Conservation (phyloP, 2,888 invertebrate genomes). For the Eucera pruinosa region DNA sequence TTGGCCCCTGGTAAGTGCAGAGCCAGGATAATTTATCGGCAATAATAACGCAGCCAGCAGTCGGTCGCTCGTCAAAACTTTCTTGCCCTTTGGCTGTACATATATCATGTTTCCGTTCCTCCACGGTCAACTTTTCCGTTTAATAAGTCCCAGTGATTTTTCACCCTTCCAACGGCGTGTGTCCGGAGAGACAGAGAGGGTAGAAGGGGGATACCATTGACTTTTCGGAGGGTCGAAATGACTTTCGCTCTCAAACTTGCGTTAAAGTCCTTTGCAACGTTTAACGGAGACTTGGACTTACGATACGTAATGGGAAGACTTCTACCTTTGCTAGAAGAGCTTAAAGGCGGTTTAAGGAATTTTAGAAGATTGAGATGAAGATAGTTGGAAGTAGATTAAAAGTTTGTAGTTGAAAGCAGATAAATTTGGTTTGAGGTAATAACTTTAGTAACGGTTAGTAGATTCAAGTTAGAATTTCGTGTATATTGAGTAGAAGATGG, state of each 20-base stretch:
- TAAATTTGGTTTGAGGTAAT: too few relatives aligned
- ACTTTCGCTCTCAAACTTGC: conserved; percentile 66
- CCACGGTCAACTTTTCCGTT: conserved; percentile 80
- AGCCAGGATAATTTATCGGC: conserved; percentile 70
- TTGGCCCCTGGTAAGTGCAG: conserved; percentile 29
- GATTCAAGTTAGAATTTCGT: too few relatives aligned
- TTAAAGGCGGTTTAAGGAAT: background rate
- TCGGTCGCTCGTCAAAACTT: conserved; percentile 72
- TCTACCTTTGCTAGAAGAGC: background rate
- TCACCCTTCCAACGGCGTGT: conserved; percentile 70
- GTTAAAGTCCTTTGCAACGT: conserved; percentile 63
- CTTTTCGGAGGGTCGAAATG: conserved; percentile 51
- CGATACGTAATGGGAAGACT: conserved; percentile 14
- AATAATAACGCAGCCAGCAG: conserved; percentile 71
- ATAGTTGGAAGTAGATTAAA: too few relatives aligned
- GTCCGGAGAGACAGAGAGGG: conserved; percentile 3
- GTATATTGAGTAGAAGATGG: too few relatives aligned
- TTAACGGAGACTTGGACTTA: conserved; percentile 26
- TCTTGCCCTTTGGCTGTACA: conserved; percentile 70
- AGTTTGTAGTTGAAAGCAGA: too few relatives aligned
- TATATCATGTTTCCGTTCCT: conserved; percentile 72
- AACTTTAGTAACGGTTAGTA: too few relatives aligned
- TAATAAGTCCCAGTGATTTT: conserved; percentile 82
- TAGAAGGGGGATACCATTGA: conserved; percentile 8
- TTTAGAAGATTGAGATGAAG: too few relatives aligned